Evolutionary conservation across 1,140 invertebrate genomes (phyloP), one percentile per base, ranked within the genome.

Genomic region (Zaprionus vittiger): DNA sequence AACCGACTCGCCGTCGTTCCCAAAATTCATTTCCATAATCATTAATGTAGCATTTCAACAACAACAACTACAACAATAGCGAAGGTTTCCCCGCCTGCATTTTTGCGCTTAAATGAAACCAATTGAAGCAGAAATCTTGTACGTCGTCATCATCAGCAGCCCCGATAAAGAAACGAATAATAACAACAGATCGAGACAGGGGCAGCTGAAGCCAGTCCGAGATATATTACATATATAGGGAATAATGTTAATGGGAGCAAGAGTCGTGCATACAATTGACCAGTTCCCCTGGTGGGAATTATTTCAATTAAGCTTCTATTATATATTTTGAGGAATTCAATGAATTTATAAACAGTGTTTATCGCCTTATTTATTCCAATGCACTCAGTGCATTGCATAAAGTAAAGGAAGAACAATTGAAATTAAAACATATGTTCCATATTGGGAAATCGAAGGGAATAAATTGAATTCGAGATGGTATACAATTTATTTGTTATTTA

Each of bases 51-150:
- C 57, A 79, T 73, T 69, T 28, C 14, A 60, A 31, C 74, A 61
- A 77, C 44, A 66, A 66, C 55, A 59, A 71, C 11, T 69, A 34
- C 49, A 64, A 49, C 17, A 70, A 64, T 64, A 59, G 44, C 31
- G 34, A 76, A 65, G 56, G 61, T 61, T 72, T 72, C 24, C 26
- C 59, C 71, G 78, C 78, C 84, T 79, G 81, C 84, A 83, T 89
- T 89, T 87, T 72, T 59, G 31, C 80, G 84, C 85, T 81, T 84
- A 81, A 89, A 81, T 65, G 73, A 87, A 87, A 84, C 81, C 84
- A 89, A 89, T 87, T 81, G 84, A 87, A 87, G 84, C 84, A 81
- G 89, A 84, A 87, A 87, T 89, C 84, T 87, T 81, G 79, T 81
- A 87, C 78, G 78, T 87, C 66, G 68, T 66, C 69, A 37, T 65